These are phyloP conservation scores for Kryptolebias marmoratus DNA, from an alignment of 2,113 vertebrate species.

Conservation along the genomic window DNA sequence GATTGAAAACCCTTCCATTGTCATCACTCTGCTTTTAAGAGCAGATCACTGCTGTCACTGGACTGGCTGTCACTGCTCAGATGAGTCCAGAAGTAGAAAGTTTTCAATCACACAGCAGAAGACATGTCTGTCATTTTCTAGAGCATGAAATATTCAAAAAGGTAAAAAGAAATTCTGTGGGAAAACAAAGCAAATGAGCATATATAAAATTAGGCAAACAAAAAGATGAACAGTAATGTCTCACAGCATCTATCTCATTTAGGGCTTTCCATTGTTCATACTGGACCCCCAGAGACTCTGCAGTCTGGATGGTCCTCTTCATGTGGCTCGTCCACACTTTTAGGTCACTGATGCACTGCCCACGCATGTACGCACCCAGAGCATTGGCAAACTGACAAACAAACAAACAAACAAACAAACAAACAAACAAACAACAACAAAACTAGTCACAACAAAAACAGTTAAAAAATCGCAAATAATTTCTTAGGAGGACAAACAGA, in stretches of 20 bases:
- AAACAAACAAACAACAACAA: conserved; percentile 35
- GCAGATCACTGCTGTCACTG: no score
- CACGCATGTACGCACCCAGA: conserved; percentile 84
- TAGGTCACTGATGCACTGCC: conserved; percentile 85
- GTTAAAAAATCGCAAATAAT: background rate
- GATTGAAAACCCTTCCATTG: no score
- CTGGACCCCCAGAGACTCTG: conserved; percentile 84
- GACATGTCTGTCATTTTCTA: no score
- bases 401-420: background rate
- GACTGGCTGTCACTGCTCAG: no score
- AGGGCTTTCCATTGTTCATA: conserved; percentile 97
- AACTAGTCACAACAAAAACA: background rate
- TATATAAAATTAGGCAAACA: no score
- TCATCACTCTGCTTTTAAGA: no score
- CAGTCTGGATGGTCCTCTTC: conserved; percentile 92
- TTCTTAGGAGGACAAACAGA: no score
- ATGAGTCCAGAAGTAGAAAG: no score
- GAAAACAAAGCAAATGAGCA: no score
- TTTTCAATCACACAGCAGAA: no score
- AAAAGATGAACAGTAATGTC: conserved; percentile 27
- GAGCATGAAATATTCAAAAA: no score
- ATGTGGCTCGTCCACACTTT: conserved; percentile 96
- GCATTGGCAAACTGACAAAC: conserved; percentile 82
- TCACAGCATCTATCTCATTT: conserved; percentile 93
- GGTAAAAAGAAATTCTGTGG: no score